Evolutionary conservation across 2,888 invertebrate species (phyloP).

Genomic region (Leucozona laternaria): DNA sequence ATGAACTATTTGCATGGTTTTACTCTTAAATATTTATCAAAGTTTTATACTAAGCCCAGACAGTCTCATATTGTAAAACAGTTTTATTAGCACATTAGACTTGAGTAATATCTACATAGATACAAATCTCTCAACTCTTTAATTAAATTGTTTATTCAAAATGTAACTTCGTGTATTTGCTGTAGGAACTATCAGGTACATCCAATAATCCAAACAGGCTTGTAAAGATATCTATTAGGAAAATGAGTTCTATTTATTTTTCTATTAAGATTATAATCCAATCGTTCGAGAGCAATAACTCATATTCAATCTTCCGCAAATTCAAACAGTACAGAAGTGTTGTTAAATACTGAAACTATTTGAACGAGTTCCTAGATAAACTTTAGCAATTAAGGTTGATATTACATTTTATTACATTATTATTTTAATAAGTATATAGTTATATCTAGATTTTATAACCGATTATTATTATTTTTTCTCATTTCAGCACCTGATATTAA

Average conservation of each 20-base stretch:
- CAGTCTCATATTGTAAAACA: too few species aligned
- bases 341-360: not conserved
- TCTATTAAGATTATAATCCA: not conserved
- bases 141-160: not conserved
- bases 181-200: not conserved
- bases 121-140: not conserved
- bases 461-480: not conserved
- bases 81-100: too few species aligned
- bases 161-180: not conserved
- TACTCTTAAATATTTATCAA: too few species aligned
- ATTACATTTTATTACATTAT: too few species aligned
- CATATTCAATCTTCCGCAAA: not conserved
- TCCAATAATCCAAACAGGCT: not conserved
- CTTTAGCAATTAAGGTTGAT: too few species aligned
- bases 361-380: too few species aligned
- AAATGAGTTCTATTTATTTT: not conserved
- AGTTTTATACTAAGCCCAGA: too few species aligned
- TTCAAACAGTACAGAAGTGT: not conserved
- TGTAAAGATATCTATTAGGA: not conserved
- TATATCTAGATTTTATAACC: not conserved
- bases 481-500: conserved; percentile 19
- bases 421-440: too few species aligned
- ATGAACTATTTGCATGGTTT: too few species aligned
- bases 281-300: too few species aligned
- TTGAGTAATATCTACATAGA: too few species aligned